A percentile compares a stretch with the other conserved stretches of the same genome.
Evolutionary conservation across 1,140 invertebrate species (phyloP).

Genomic region (Dendroctonus ponderosae): DNA sequence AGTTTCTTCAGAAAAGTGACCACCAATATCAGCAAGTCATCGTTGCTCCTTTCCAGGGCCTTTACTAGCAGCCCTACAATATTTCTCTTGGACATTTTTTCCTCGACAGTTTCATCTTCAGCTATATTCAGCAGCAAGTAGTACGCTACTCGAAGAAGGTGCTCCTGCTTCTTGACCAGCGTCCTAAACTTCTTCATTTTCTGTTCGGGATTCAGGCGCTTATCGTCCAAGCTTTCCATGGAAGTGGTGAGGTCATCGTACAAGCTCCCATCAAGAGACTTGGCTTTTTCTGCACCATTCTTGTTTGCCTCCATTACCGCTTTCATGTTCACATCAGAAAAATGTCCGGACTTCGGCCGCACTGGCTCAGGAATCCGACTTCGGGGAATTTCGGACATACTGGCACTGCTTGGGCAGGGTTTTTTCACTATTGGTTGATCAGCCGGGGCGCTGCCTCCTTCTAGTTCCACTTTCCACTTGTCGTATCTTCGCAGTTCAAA

Average conservation of each 20-base stretch:
- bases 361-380: slow-evolving; percentile 67
- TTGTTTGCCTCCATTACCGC: slow-evolving; percentile 45
- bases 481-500: slow-evolving; percentile 91
- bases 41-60: slow-evolving; percentile 80
- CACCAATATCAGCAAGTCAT: slow-evolving; percentile 86
- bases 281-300: not conserved
- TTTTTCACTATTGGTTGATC: slow-evolving; percentile 42
- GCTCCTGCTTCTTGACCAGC: slow-evolving; percentile 81
- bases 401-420: slow-evolving; percentile 48
- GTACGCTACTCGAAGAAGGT: slow-evolving; percentile 82
- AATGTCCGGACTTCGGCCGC: slow-evolving; percentile 66
- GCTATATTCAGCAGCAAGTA: slow-evolving; percentile 93
- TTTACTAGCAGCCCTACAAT: slow-evolving; percentile 87
- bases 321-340: slow-evolving; percentile 53
- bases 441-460: slow-evolving; percentile 59
- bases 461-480: slow-evolving; percentile 89
- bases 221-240: slow-evolving; percentile 74
- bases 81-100: slow-evolving; percentile 96
- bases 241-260: slow-evolving; percentile 64
- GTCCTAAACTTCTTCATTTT: slow-evolving; percentile 44
- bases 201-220: slow-evolving; percentile 63
- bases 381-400: slow-evolving; percentile 59
- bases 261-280: slow-evolving; percentile 54
- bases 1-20: slow-evolving; percentile 94
- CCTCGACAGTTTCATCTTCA: slow-evolving; percentile 90